Conservation (phyloP, 2,888 invertebrate genomes). For the Mechanitis mazaeus region DNA sequence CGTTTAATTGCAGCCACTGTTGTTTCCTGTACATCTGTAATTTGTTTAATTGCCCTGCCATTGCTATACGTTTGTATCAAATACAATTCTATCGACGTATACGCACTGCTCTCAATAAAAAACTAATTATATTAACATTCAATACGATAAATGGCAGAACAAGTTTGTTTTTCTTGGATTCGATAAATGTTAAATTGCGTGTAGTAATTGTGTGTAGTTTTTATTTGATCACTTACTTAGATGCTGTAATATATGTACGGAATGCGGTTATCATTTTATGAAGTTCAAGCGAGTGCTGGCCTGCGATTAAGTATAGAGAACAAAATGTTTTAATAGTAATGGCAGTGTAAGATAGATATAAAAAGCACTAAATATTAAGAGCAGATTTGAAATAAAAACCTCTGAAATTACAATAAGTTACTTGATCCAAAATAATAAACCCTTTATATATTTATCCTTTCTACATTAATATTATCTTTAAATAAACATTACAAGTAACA, state of each 20-base stretch:
- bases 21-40: constrained; percentile 67
- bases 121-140: constrained; percentile 44
- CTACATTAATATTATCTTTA: background rate
- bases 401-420: too few relatives aligned
- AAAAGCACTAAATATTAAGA: background rate
- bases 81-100: constrained; percentile 55
- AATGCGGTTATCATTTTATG: constrained; percentile 16
- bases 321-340: too few relatives aligned
- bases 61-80: constrained; percentile 58
- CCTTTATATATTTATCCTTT: too few relatives aligned
- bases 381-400: background rate
- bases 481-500: constrained; percentile 9
- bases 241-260: background rate
- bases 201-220: constrained; percentile 34
- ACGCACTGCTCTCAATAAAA: constrained; percentile 44
- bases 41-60: constrained; percentile 67
- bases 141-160: constrained; percentile 50
- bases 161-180: constrained; percentile 45
- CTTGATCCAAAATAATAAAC: too few relatives aligned
- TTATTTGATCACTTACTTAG: constrained; percentile 10
- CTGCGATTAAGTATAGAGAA: constrained; percentile 6
- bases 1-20: constrained; percentile 66
- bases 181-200: constrained; percentile 53
- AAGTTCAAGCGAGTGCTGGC: constrained; percentile 10
- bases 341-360: too few relatives aligned